Percentiles rank a stretch among this genome's conserved stretches.
These are phyloP conservation scores for Amblyraja radiata DNA, from an alignment of 2,797 vertebrate genomes.

Conservation along the genomic window DNA sequence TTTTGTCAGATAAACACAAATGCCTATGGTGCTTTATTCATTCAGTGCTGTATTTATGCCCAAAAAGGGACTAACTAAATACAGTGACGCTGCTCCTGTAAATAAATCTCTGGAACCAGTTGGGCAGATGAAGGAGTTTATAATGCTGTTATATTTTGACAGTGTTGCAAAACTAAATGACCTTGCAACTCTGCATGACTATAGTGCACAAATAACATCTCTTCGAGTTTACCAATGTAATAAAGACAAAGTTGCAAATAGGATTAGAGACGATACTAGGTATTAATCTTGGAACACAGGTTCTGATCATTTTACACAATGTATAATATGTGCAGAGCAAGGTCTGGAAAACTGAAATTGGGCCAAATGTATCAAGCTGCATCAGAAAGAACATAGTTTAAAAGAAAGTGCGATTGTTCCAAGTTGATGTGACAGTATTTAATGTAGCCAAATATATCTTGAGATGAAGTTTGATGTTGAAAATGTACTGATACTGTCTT, in stretches of 20 bases:
- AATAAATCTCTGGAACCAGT: no score
- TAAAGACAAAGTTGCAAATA: neutral
- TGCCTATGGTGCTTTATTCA: no score
- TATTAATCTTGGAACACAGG: neutral
- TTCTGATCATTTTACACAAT: slow-evolving; percentile 11
- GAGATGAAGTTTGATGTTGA: neutral
- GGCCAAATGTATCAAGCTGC: neutral
- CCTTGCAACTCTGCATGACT: neutral
- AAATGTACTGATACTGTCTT: neutral
- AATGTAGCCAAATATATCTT: neutral
- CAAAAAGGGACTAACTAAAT: no score
- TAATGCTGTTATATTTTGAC: neutral
- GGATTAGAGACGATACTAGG: neutral
- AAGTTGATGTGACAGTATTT: neutral
- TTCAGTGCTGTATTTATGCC: no score
- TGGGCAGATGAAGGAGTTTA: neutral
- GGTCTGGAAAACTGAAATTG: neutral
- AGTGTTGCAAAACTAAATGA: slow-evolving; percentile 6
- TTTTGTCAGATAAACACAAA: no score
- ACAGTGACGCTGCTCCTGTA: no score
- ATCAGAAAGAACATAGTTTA: neutral
- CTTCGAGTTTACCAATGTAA: neutral
- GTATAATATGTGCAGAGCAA: slow-evolving; percentile 7
- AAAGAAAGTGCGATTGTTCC: neutral
- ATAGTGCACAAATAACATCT: neutral